Evolutionary conservation across 2,113 vertebrate genomes (phyloP).

Genomic region (Bujurquina vittata): DNA sequence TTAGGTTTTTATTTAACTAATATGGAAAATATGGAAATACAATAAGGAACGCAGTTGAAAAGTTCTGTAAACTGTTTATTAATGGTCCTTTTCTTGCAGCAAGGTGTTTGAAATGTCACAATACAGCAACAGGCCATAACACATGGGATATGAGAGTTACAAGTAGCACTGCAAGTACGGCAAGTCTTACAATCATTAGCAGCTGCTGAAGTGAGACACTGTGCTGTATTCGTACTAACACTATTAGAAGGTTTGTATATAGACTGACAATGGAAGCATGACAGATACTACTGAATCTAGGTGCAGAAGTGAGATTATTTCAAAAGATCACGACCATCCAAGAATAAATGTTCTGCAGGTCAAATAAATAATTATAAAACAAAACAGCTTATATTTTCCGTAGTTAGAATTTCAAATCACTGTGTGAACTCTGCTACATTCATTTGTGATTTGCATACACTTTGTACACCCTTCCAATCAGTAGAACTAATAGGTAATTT

Average conservation of each 20-base stretch:
- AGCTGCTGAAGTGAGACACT: slow-evolving; percentile 13
- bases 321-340: slow-evolving; percentile 12
- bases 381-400: slow-evolving; percentile 49
- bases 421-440: slow-evolving; percentile 68
- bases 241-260: slow-evolving; percentile 11
- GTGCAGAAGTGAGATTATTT: slow-evolving; percentile 11
- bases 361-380: slow-evolving; percentile 72
- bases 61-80: slow-evolving; percentile 69
- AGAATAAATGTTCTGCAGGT: slow-evolving; percentile 36
- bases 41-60: slow-evolving; percentile 11
- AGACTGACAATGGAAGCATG: slow-evolving; percentile 29
- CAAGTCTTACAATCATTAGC: slow-evolving; percentile 45
- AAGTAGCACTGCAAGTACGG: slow-evolving; percentile 60
- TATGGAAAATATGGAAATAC: neutral
- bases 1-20: neutral
- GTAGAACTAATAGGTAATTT: slow-evolving; percentile 50
- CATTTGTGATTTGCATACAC: slow-evolving; percentile 64
- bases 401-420: slow-evolving; percentile 44
- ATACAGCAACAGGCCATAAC: slow-evolving; percentile 65
- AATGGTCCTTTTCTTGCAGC: slow-evolving; percentile 41
- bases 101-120: slow-evolving; percentile 61
- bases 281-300: slow-evolving; percentile 26
- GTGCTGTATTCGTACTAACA: slow-evolving; percentile 41
- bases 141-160: slow-evolving; percentile 52
- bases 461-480: slow-evolving; percentile 49